Evolutionary conservation across 1,140 invertebrate genomes (phyloP).

Genomic region (Drosophila lacteicornis): DNA sequence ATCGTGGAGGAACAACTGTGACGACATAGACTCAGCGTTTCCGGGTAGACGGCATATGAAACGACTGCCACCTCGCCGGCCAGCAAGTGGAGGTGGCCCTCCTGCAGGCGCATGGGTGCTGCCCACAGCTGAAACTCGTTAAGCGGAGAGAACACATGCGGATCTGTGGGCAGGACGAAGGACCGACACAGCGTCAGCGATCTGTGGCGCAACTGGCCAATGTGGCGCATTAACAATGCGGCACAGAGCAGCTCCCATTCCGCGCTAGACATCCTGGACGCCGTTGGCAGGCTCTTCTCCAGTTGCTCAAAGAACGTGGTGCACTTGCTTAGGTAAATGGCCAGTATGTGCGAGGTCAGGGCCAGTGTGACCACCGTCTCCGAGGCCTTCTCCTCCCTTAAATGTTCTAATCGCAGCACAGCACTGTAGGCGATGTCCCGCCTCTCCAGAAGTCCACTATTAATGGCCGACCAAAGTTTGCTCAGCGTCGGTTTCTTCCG

Average conservation of each 20-base stretch:
- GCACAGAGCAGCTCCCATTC: conserved; percentile 67
- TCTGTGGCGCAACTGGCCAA: conserved; percentile 59
- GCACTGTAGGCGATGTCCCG: conserved; percentile 63
- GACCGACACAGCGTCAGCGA: conserved; percentile 64
- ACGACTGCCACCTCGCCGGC: conserved; percentile 67
- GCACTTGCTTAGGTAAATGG: conserved; percentile 67
- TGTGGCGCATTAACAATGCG: conserved; percentile 61
- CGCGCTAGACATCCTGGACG: conserved; percentile 54
- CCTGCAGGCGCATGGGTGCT: conserved; percentile 50
- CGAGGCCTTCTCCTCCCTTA: conserved; percentile 38
- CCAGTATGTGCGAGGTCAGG: conserved; percentile 54
- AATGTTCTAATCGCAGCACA: conserved; percentile 50
- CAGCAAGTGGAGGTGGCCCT: conserved; percentile 58
- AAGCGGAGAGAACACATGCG: conserved; percentile 60
- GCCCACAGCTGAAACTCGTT: conserved; percentile 68
- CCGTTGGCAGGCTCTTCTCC: conserved; percentile 56
- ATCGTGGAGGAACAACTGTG: conserved; percentile 63
- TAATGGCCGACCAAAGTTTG: conserved; percentile 68
- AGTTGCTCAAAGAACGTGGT: conserved; percentile 69
- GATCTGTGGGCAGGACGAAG: conserved; percentile 68
- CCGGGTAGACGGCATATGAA: conserved; percentile 58
- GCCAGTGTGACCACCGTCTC: conserved; percentile 56
- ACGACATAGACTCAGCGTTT: conserved; percentile 59
- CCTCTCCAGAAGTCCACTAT: conserved; percentile 58
- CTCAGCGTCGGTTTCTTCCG: conserved; percentile 66